phyloP scores from a whole-genome alignment of 2,888 invertebrate species.

The Machimus atricapillus region DNA sequence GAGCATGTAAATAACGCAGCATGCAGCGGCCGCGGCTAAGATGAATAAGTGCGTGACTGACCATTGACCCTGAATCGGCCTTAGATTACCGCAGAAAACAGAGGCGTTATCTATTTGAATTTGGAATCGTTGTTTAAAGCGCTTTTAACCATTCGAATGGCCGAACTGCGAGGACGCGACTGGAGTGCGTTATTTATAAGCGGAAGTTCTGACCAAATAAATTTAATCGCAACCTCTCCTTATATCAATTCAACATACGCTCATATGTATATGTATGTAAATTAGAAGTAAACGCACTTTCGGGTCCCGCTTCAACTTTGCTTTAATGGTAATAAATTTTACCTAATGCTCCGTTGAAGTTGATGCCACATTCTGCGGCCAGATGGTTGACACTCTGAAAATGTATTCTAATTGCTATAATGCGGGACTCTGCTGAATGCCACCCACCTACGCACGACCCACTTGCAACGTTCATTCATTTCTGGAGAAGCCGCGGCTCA shows the following conservation, averaged over 20 bases:
- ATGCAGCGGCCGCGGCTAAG: neutral
- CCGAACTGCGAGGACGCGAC: neutral
- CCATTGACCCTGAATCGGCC: conserved; percentile 15
- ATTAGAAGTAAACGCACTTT: neutral
- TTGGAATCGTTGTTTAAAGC: neutral
- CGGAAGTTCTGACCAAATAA: conserved; percentile 18
- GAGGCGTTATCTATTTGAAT: conserved; percentile 2
- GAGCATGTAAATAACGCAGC: neutral
- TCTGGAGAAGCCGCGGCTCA: neutral
- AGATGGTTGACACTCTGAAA: neutral
- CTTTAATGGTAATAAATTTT: neutral
- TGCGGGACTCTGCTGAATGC: neutral
- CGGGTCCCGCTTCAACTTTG: neutral
- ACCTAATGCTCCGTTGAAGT: neutral
- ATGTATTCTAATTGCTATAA: neutral
- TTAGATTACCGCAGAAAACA: neutral
- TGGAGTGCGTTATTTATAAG: neutral
- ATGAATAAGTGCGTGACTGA: neutral
- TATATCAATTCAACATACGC: neutral
- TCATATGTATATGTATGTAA: neutral
- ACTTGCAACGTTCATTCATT: neutral
- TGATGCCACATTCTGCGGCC: neutral
- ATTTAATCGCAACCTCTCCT: neutral
- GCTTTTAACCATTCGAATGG: neutral
- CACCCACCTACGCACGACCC: neutral